Evolutionary conservation across 2,888 invertebrate species (phyloP).

Genomic region (Conops quadrifasciatus): DNA sequence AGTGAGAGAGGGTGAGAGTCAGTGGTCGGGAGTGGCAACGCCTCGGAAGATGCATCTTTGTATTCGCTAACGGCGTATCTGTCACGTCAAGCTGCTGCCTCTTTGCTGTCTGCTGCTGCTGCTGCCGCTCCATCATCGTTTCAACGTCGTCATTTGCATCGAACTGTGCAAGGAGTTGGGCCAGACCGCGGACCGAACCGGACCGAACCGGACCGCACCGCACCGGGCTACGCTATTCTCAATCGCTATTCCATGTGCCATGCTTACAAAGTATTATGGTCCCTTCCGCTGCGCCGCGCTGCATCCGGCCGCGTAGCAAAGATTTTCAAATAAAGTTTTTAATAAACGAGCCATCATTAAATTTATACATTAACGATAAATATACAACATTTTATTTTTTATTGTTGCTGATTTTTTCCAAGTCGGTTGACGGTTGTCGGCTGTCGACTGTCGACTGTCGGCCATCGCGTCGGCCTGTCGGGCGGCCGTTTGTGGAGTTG

Average conservation of each 20-base stretch:
- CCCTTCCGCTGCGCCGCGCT: neutral
- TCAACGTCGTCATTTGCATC: neutral
- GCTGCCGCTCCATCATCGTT: neutral
- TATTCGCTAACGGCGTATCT: neutral
- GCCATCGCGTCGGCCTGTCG: no score
- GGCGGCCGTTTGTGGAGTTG: neutral
- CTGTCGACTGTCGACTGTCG: no score
- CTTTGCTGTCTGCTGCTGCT: constrained; percentile 4
- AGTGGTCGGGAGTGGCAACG: neutral
- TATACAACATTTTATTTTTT: constrained; percentile 14
- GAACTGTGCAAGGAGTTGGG: no score
- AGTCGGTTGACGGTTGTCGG: neutral
- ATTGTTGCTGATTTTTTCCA: constrained; percentile 8
- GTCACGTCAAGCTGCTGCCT: neutral
- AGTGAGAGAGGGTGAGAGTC: neutral
- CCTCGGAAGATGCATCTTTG: neutral
- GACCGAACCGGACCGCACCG: no score
- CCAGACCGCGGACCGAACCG: no score
- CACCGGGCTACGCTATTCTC: neutral
- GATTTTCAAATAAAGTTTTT: constrained; percentile 63
- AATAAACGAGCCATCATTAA: constrained; percentile 66
- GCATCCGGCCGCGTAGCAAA: constrained; percentile 17
- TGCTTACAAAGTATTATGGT: constrained; percentile 25
- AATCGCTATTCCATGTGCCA: constrained; percentile 40
- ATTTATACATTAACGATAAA: constrained; percentile 65